Percentiles rank a stretch among this genome's conserved stretches.
phyloP scores from a whole-genome alignment of 2,888 invertebrate genomes.

The Ceraclea dissimilis region DNA sequence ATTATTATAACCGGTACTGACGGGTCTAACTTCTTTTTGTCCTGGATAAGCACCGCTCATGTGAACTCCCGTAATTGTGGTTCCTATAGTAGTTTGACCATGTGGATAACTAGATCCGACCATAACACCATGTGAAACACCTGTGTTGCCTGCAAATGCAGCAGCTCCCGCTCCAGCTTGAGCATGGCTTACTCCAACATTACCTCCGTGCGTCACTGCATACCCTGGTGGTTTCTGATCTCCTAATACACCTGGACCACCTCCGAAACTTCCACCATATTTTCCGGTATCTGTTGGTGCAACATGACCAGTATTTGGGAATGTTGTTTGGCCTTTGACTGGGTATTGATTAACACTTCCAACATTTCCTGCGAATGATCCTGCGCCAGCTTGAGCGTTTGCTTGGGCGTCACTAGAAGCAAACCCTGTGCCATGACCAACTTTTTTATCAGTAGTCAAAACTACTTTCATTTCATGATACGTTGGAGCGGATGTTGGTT shows the following conservation, averaged over 20 bases:
- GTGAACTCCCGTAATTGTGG: no score
- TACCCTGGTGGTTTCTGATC: slow-evolving; percentile 15
- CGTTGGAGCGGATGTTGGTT: neutral
- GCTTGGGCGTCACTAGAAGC: neutral
- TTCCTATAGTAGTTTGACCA: no score
- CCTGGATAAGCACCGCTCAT: no score
- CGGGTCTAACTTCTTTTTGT: neutral
- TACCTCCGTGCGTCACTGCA: neutral
- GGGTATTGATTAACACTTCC: no score
- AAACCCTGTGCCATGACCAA: neutral
- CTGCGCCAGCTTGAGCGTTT: neutral
- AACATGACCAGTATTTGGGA: no score
- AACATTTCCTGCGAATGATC: no score
- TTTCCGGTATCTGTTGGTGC: slow-evolving; percentile 1
- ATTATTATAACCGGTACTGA: neutral
- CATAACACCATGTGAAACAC: neutral
- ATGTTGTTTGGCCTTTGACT: no score
- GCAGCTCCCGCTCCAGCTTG: neutral
- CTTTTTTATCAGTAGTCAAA: neutral
- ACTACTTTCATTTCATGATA: neutral
- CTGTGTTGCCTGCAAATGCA: neutral
- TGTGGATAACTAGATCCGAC: no score
- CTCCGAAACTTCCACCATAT: slow-evolving; percentile 19
- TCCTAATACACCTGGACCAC: slow-evolving; percentile 11
- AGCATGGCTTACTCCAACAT: neutral